These are phyloP conservation scores for Karalla daura DNA, from an alignment of 2,797 vertebrate species.

Conservation along the genomic window DNA sequence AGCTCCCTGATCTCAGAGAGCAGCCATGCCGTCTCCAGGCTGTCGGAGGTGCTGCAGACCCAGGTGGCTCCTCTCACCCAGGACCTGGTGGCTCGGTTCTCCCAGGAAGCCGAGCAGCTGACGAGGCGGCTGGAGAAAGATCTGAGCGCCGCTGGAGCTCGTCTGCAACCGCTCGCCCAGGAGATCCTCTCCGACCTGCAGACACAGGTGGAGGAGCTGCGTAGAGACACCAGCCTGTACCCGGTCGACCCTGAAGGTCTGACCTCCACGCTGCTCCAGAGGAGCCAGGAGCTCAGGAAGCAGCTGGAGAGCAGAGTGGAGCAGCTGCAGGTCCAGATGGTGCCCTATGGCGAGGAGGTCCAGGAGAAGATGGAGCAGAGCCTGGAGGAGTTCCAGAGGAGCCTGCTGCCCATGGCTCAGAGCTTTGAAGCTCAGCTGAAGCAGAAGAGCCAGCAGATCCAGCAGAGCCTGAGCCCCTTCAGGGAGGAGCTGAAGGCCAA, in stretches of 20 bases:
- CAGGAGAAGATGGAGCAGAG: slow-evolving; percentile 77
- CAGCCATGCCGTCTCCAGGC: slow-evolving; percentile 50
- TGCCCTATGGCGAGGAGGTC: slow-evolving; percentile 75
- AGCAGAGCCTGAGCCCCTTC: slow-evolving; percentile 71
- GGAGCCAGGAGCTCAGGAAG: slow-evolving; percentile 70
- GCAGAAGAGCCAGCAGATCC: slow-evolving; percentile 70
- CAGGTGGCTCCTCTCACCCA: slow-evolving; percentile 68
- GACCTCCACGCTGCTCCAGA: slow-evolving; percentile 67
- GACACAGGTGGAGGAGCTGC: slow-evolving; percentile 70
- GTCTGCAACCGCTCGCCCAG: slow-evolving; percentile 58
- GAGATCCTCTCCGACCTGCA: slow-evolving; percentile 60
- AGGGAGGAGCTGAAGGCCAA: slow-evolving; percentile 72
- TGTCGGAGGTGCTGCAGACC: slow-evolving; percentile 40
- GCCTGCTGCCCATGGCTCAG: slow-evolving; percentile 63
- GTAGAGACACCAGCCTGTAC: slow-evolving; percentile 54
- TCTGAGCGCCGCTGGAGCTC: slow-evolving; percentile 35
- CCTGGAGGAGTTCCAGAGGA: slow-evolving; percentile 75
- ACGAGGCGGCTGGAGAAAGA: slow-evolving; percentile 68
- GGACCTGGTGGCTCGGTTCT: slow-evolving; percentile 63
- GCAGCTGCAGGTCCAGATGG: slow-evolving; percentile 67
- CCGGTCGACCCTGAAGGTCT: slow-evolving; percentile 69
- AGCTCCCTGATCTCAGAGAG: slow-evolving; percentile 74
- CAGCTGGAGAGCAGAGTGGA: slow-evolving; percentile 69
- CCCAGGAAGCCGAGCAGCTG: slow-evolving; percentile 72
- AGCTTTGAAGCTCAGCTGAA: slow-evolving; percentile 66